A percentile compares a stretch with the other conserved stretches of the same genome.
Conservation (phyloP, 1,140 invertebrate species). For the Asobara japonica region DNA sequence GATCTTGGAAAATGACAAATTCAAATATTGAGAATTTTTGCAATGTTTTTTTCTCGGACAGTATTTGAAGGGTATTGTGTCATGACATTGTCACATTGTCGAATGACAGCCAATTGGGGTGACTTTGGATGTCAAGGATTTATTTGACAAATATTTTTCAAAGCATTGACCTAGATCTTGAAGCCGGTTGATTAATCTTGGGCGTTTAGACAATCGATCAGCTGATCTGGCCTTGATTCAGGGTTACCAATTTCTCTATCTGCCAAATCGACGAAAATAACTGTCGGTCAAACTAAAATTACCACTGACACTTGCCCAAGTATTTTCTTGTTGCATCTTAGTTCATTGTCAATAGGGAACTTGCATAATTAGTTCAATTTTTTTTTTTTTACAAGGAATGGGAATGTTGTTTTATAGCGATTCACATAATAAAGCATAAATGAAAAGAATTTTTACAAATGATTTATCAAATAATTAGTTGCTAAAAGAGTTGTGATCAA, state of each 20-base stretch:
- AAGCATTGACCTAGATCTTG: conserved; percentile 25
- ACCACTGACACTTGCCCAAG: not conserved
- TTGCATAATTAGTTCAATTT: conserved; percentile 35
- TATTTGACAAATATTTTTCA: conserved; percentile 27
- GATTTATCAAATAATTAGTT: no score
- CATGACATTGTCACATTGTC: not conserved
- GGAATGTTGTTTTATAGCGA: no score
- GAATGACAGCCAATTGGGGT: not conserved
- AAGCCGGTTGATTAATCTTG: not conserved
- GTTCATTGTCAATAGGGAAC: not conserved
- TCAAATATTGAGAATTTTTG: not conserved
- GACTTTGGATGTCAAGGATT: conserved; percentile 12
- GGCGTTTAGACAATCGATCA: conserved; percentile 29
- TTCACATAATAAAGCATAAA: no score
- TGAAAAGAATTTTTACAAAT: no score
- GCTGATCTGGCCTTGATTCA: conserved; percentile 39
- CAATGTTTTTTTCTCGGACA: not conserved
- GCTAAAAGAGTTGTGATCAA: no score
- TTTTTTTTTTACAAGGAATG: no score
- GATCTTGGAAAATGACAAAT: conserved; percentile 40
- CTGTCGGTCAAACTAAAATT: conserved; percentile 14
- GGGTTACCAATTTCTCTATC: conserved; percentile 30
- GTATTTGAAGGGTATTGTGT: not conserved
- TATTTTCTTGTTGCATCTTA: not conserved
- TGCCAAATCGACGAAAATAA: conserved; percentile 34